These are phyloP conservation scores for Salvelinus sp. DNA, from an alignment of 2,113 vertebrate species.

Conservation along the genomic window DNA sequence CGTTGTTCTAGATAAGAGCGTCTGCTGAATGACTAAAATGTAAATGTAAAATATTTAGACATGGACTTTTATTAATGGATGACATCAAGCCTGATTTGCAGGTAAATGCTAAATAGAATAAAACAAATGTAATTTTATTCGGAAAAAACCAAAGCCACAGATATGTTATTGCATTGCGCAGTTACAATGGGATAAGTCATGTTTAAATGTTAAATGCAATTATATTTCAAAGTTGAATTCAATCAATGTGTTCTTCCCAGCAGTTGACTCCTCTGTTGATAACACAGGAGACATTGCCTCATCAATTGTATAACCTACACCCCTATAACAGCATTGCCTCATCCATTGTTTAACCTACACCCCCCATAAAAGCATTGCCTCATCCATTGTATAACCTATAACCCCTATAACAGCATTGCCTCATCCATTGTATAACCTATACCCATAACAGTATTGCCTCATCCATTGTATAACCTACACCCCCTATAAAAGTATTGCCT, in stretches of 20 bases:
- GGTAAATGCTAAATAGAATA: slow-evolving; percentile 35
- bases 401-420: no score
- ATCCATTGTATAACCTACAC: no score
- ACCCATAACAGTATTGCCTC: no score
- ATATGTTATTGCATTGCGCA: neutral
- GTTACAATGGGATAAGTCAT: neutral
- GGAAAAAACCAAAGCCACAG: neutral
- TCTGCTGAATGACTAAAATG: neutral
- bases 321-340: no score
- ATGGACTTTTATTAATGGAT: slow-evolving; percentile 7
- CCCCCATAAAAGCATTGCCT: no score
- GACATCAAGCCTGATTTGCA: slow-evolving; percentile 14
- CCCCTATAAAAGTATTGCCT: no score
- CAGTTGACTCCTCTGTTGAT: neutral
- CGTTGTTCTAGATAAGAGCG: no score
- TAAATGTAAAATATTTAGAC: neutral
- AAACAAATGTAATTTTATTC: slow-evolving; percentile 18
- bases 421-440: no score
- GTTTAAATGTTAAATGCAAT: slow-evolving; percentile 1
- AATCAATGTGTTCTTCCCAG: neutral
- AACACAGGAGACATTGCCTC: neutral
- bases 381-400: no score
- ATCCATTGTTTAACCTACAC: no score
- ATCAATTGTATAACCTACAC: no score
- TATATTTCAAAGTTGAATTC: neutral